These are phyloP conservation scores for Allygus modestus DNA, from an alignment of 2,888 invertebrate genomes.

Conservation along the genomic window DNA sequence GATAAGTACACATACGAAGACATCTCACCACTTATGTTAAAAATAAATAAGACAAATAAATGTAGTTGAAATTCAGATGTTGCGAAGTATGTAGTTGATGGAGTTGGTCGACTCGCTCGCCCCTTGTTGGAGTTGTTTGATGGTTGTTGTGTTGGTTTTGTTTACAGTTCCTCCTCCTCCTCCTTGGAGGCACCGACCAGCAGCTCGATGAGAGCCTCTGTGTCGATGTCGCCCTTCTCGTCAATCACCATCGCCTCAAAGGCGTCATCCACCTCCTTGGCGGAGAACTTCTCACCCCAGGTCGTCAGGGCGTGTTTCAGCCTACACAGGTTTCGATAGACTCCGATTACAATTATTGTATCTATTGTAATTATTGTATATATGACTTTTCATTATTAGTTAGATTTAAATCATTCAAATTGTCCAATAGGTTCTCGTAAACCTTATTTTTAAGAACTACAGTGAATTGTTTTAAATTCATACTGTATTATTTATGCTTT, in stretches of 20 bases:
- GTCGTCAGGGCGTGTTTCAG: constrained; percentile 94
- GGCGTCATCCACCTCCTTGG: constrained; percentile 93
- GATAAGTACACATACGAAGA: constrained; percentile 56
- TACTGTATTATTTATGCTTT: too few species aligned
- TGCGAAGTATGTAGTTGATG: constrained; percentile 32
- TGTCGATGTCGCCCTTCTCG: constrained; percentile 93
- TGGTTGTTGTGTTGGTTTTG: constrained; percentile 43
- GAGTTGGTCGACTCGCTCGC: constrained; percentile 29
- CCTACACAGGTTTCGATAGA: too few species aligned
- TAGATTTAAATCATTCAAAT: too few species aligned
- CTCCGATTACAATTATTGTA: background rate
- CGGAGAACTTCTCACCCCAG: constrained; percentile 95
- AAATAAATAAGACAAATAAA: constrained; percentile 41
- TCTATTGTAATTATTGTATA: constrained; percentile 68
- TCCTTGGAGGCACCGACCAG: constrained; percentile 92
- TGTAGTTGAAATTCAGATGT: constrained; percentile 27
- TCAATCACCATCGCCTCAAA: constrained; percentile 96
- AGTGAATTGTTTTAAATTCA: too few species aligned
- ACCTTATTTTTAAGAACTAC: too few species aligned
- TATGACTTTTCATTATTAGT: too few species aligned
- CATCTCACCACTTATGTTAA: constrained; percentile 57
- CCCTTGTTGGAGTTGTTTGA: constrained; percentile 56
- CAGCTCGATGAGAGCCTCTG: constrained; percentile 90
- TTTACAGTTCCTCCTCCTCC: constrained; percentile 74
- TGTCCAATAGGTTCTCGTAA: too few species aligned